Percentiles rank a stretch among this genome's conserved stretches.
Evolutionary conservation across 2,797 vertebrate species (phyloP).

Genomic region (Sebastes taczanowskii): DNA sequence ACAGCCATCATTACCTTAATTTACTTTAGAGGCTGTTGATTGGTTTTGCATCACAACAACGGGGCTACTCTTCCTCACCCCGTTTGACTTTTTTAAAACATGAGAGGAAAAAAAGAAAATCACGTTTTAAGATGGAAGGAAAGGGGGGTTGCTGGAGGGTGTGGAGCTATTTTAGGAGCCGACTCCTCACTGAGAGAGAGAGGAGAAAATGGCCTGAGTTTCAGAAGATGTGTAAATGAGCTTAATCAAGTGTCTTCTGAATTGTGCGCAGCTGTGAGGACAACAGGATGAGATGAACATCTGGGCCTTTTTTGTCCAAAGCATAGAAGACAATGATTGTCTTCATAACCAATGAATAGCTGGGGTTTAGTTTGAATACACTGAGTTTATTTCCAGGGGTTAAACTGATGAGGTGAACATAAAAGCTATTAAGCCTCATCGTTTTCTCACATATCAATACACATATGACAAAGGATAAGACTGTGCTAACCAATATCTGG

Average conservation of each 20-base stretch:
- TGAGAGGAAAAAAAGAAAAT: background rate
- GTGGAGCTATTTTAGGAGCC: background rate
- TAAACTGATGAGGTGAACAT: background rate
- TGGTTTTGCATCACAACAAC: background rate
- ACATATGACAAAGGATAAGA: background rate
- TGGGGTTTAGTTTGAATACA: background rate
- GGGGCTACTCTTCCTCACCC: background rate
- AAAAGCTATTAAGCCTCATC: background rate
- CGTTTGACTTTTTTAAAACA: background rate
- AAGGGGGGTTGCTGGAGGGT: background rate
- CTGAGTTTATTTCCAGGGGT: background rate
- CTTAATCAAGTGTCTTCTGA: constrained; percentile 15
- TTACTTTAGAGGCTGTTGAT: background rate
- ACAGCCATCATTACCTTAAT: constrained; percentile 29
- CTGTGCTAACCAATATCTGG: background rate
- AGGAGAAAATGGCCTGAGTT: background rate
- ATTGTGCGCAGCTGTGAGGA: constrained; percentile 15
- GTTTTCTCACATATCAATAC: background rate
- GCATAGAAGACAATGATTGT: constrained; percentile 9
- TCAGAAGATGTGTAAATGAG: constrained; percentile 34
- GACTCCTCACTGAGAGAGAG: background rate
- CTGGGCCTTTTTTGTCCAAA: constrained; percentile 2
- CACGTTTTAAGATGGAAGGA: background rate
- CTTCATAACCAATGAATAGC: background rate
- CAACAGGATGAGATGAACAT: constrained; percentile 3